A percentile compares a stretch with the other conserved stretches of the same genome.
Evolutionary conservation across 2,888 invertebrate genomes (phyloP).

Genomic region (Drosophila atripex): DNA sequence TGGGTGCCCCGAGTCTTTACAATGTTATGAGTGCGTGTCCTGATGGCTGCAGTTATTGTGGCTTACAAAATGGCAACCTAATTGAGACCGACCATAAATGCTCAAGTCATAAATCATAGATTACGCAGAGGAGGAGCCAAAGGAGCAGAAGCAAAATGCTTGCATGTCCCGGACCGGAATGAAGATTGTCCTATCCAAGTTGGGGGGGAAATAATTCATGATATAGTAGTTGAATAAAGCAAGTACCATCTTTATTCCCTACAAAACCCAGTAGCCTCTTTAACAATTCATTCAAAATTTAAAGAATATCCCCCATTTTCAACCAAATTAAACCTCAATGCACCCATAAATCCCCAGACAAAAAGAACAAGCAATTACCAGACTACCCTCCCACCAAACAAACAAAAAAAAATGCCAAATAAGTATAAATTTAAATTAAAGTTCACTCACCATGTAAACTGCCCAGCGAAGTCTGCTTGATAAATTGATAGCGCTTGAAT

Average conservation of each 20-base stretch:
- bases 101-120: conserved; percentile 71
- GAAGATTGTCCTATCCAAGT: conserved; percentile 30
- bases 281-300: neutral
- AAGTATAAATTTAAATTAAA: conserved; percentile 49
- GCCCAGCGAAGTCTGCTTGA: conserved; percentile 88
- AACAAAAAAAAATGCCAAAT: conserved; percentile 20
- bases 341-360: conserved; percentile 55
- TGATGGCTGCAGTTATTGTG: conserved; percentile 58
- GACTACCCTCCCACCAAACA: neutral
- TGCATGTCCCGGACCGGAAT: conserved; percentile 40
- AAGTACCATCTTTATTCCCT: neutral
- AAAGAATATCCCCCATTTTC: conserved; percentile 22
- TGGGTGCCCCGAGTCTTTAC: conserved; percentile 21
- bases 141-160: conserved; percentile 23
- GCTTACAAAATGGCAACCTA: conserved; percentile 72
- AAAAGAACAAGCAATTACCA: conserved; percentile 33
- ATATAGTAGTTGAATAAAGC: neutral
- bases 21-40: conserved; percentile 73
- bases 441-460: conserved; percentile 84
- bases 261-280: neutral
- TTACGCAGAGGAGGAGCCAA: conserved; percentile 37
- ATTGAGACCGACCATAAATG: conserved; percentile 73
- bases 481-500: conserved; percentile 88
- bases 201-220: conserved; percentile 1
- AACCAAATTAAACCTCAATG: conserved; percentile 44